Evolutionary conservation across 2,797 vertebrate genomes (phyloP).

Genomic region (Halcyon smyrnensis): DNA sequence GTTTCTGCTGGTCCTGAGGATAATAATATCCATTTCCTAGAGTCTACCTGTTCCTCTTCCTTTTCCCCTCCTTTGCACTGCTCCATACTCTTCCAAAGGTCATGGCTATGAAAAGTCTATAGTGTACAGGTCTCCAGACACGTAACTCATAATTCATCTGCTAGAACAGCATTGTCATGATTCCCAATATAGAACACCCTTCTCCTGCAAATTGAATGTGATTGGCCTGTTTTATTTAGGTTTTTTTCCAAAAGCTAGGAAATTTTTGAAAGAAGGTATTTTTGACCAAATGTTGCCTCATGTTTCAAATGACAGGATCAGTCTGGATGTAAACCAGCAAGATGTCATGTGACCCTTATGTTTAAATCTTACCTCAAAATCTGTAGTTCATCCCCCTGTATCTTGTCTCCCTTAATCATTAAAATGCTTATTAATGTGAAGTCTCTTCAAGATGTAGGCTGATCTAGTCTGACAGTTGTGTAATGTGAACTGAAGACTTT

Average conservation of each 20-base stretch:
- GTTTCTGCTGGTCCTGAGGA: not conserved
- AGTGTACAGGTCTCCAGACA: not conserved
- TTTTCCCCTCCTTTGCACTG: not conserved
- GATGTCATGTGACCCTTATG: not conserved
- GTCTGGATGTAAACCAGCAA: not conserved
- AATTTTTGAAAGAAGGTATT: not conserved
- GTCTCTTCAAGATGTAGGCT: not conserved
- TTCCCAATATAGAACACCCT: not conserved
- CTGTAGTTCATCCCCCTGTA: not conserved
- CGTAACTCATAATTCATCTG: not conserved
- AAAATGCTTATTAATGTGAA: not conserved
- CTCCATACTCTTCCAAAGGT: not conserved
- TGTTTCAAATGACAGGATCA: not conserved
- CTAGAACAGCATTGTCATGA: not conserved
- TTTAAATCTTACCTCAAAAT: not conserved
- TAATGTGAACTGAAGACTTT: not conserved
- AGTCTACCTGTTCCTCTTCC: constrained; percentile 45
- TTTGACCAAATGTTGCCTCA: not conserved
- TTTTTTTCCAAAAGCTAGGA: not conserved
- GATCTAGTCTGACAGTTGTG: accelerated
- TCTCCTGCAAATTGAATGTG: not conserved
- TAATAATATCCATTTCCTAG: constrained; percentile 9
- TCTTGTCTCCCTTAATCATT: not conserved
- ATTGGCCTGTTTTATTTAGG: not conserved
- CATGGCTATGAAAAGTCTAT: not conserved